These are phyloP conservation scores for Acanthornis magna DNA, from an alignment of 2,797 vertebrate genomes.

Conservation along the genomic window DNA sequence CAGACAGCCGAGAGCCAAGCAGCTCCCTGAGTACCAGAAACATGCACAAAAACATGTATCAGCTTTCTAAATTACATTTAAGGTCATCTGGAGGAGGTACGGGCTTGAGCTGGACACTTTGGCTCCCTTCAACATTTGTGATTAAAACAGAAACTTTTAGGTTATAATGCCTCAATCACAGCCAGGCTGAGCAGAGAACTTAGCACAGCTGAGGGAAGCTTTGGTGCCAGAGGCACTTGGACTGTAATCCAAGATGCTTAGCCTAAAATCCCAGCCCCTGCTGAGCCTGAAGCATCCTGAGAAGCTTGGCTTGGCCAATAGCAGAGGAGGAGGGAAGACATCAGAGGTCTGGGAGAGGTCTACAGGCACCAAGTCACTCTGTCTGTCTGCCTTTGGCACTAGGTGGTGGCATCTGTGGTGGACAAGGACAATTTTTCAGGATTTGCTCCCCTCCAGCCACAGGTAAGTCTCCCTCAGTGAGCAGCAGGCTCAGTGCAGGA, in stretches of 20 bases:
- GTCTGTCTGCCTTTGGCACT: not conserved
- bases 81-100: not conserved
- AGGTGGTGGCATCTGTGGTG: slow-evolving; percentile 93
- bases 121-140: not conserved
- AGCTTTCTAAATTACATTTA: not conserved
- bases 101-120: not conserved
- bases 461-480: slow-evolving; percentile 73
- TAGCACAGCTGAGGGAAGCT: not conserved
- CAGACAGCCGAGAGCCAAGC: fast-evolving
- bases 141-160: not conserved
- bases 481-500: not conserved
- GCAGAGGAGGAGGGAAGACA: not conserved
- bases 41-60: not conserved
- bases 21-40: not conserved
- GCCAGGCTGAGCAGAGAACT: not conserved
- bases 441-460: slow-evolving; percentile 93
- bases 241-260: not conserved
- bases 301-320: not conserved
- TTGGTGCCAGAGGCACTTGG: not conserved
- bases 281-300: not conserved
- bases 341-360: not conserved
- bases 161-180: not conserved
- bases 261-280: not conserved
- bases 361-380: not conserved
- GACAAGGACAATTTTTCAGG: slow-evolving; percentile 91